Evolutionary conservation across 2,113 vertebrate species (phyloP).

Genomic region (Boleophthalmus pectinirostris): DNA sequence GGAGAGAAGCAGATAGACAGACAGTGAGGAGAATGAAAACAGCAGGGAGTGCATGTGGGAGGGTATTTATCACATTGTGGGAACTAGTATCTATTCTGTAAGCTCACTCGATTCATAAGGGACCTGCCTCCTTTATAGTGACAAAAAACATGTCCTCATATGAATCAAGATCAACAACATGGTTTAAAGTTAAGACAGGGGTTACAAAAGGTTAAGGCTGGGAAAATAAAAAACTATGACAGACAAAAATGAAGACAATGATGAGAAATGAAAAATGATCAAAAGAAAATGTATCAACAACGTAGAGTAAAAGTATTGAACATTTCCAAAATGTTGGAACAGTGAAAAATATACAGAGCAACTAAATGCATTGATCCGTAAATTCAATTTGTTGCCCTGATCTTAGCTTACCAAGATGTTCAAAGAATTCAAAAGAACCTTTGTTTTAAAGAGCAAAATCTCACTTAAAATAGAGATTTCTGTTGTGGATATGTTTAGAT

Average conservation of each 20-base stretch:
- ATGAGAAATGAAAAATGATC: slow-evolving; percentile 2
- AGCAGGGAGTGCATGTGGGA: slow-evolving; percentile 14
- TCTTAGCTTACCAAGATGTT: background rate
- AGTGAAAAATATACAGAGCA: background rate
- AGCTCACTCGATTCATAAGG: too few relatives aligned
- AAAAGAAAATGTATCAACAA: slow-evolving; percentile 11
- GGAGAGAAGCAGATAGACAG: slow-evolving; percentile 30
- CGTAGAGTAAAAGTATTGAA: slow-evolving; percentile 5
- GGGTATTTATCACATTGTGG: slow-evolving; percentile 1
- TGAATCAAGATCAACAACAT: too few relatives aligned
- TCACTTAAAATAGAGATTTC: background rate
- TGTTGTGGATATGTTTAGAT: background rate
- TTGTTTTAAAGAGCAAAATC: too few relatives aligned
- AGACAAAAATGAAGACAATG: too few relatives aligned
- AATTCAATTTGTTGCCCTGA: background rate
- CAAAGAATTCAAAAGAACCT: background rate
- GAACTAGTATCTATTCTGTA: too few relatives aligned
- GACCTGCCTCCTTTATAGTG: too few relatives aligned
- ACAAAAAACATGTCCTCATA: too few relatives aligned
- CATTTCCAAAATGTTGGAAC: slow-evolving; percentile 5
- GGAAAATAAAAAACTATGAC: too few relatives aligned
- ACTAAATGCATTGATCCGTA: background rate
- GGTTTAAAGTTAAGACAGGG: too few relatives aligned
- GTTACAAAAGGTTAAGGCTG: too few relatives aligned
- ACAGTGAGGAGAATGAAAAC: slow-evolving; percentile 15